phyloP scores from a whole-genome alignment of 2,797 vertebrate species.

The Chiloscyllium punctatum region DNA sequence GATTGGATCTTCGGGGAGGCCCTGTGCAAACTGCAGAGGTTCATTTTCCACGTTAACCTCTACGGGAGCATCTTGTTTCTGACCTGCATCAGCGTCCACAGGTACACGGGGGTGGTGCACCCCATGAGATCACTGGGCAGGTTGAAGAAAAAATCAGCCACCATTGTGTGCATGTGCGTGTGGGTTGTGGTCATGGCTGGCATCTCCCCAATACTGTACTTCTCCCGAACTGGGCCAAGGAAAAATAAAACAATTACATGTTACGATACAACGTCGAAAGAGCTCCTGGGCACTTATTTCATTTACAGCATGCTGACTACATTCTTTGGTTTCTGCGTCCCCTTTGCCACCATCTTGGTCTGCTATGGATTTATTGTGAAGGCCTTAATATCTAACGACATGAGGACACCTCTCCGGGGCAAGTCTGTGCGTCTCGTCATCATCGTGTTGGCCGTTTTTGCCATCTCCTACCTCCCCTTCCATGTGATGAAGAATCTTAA shows the following conservation, averaged over 20 bases:
- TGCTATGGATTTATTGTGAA: constrained; percentile 93
- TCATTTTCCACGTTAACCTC: constrained; percentile 94
- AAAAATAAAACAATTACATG: constrained; percentile 73
- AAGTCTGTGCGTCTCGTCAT: constrained; percentile 96
- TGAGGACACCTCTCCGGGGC: constrained; percentile 82
- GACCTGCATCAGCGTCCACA: constrained; percentile 91
- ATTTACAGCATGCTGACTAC: constrained; percentile 95
- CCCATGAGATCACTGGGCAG: constrained; percentile 88
- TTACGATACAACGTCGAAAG: constrained; percentile 83
- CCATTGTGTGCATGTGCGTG: constrained; percentile 78
- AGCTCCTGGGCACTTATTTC: constrained; percentile 87
- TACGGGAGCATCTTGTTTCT: constrained; percentile 95
- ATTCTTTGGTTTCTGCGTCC: constrained; percentile 91
- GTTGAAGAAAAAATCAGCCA: constrained; percentile 86
- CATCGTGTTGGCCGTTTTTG: constrained; percentile 89
- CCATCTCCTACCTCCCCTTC: constrained; percentile 91
- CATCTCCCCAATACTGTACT: constrained; percentile 92
- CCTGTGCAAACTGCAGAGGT: constrained; percentile 85
- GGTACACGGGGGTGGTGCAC: constrained; percentile 92
- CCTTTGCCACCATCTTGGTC: constrained; percentile 88
- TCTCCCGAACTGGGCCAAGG: constrained; percentile 78
- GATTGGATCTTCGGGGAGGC: constrained; percentile 93
- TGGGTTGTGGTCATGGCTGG: constrained; percentile 74
- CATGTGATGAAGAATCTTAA: constrained; percentile 99
- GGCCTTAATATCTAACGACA: constrained; percentile 82